Evolutionary conservation across 2,888 invertebrate species (phyloP).

Genomic region (Tinea semifulvella): DNA sequence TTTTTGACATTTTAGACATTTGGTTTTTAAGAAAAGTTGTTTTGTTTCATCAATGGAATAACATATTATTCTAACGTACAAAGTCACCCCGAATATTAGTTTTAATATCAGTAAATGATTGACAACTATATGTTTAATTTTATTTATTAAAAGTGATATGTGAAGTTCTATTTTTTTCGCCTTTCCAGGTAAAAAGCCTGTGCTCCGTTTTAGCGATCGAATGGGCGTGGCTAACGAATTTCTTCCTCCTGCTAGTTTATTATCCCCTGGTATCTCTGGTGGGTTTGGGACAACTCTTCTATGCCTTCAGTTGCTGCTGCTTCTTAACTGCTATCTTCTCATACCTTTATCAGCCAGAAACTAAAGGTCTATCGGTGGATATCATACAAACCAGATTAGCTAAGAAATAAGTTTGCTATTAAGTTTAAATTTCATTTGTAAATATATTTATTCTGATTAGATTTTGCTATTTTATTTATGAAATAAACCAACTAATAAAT

Average conservation of each 20-base stretch:
- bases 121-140: too few relatives aligned
- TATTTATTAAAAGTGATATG: too few relatives aligned
- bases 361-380: constrained; percentile 35
- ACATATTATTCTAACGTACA: too few relatives aligned
- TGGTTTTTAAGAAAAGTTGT: too few relatives aligned
- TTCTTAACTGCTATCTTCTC: constrained; percentile 28
- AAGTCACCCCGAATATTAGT: too few relatives aligned
- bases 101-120: too few relatives aligned
- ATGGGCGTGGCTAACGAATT: constrained; percentile 37
- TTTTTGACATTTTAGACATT: too few relatives aligned
- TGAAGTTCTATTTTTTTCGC: not conserved
- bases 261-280: constrained; percentile 29
- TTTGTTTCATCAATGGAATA: too few relatives aligned
- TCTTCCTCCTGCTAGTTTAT: constrained; percentile 33
- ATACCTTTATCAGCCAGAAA: constrained; percentile 33
- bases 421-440: not conserved
- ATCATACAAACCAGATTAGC: constrained; percentile 28
- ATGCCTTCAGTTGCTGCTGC: constrained; percentile 31
- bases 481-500: too few relatives aligned
- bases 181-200: constrained; percentile 35
- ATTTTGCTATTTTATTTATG: too few relatives aligned
- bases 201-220: constrained; percentile 34
- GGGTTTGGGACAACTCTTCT: constrained; percentile 36
- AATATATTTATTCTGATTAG: too few relatives aligned
- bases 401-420: not conserved